Conservation (phyloP, 2,113 vertebrate species). For the Phalacrocorax carbo region DNA sequence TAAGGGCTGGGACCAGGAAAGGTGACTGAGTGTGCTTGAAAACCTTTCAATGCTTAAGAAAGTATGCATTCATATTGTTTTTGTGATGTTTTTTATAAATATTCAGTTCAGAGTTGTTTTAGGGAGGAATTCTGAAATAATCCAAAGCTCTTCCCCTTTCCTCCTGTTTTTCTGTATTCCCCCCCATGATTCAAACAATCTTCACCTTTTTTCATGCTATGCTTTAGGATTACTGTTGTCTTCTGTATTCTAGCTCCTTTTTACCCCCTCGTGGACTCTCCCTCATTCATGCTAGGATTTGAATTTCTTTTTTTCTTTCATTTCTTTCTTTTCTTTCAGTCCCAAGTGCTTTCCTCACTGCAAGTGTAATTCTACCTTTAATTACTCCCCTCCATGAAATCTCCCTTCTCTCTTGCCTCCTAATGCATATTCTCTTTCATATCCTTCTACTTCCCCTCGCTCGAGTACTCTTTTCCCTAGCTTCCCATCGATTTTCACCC, state of each 20-base stretch:
- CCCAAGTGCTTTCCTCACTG: background rate
- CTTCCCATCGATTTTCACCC: background rate
- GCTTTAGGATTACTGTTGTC: background rate
- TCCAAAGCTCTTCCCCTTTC: background rate
- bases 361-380: background rate
- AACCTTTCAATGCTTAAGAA: background rate
- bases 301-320: background rate
- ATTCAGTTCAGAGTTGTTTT: background rate
- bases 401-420: background rate
- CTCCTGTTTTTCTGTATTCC: background rate
- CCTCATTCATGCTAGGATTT: background rate
- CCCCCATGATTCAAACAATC: background rate
- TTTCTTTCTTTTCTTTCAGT: background rate
- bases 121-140: background rate
- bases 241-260: background rate
- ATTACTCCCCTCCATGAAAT: background rate
- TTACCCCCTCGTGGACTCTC: background rate
- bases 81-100: background rate
- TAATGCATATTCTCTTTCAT: background rate
- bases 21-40: background rate
- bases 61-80: background rate
- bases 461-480: rapidly evolving
- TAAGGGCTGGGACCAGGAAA: background rate
- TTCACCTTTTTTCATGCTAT: background rate
- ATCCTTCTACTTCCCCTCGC: background rate